These are phyloP conservation scores for Drepanosiphum platanoidis DNA, from an alignment of 2,888 invertebrate species.

Conservation along the genomic window DNA sequence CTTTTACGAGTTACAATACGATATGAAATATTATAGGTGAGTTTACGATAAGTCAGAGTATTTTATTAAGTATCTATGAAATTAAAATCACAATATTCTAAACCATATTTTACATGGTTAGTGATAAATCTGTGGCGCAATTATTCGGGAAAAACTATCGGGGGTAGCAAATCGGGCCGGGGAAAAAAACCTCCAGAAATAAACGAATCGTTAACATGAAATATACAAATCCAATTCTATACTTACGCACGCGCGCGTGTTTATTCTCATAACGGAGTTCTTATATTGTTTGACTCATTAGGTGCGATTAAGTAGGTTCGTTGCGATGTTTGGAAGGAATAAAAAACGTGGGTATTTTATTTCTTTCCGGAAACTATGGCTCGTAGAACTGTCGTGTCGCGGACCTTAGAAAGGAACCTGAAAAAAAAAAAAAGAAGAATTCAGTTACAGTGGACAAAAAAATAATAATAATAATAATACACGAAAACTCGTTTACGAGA, in stretches of 20 bases:
- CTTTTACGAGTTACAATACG: too few relatives aligned
- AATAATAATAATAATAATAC: not conserved
- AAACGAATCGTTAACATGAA: too few relatives aligned
- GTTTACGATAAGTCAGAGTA: too few relatives aligned
- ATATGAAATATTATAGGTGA: too few relatives aligned
- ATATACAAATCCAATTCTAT: not conserved
- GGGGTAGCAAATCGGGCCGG: too few relatives aligned
- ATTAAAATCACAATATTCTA: too few relatives aligned
- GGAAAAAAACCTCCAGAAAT: too few relatives aligned
- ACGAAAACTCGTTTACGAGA: slow-evolving; percentile 3
- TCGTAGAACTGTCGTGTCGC: not conserved
- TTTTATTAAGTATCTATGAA: too few relatives aligned
- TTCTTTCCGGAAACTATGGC: not conserved
- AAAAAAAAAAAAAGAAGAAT: not conserved
- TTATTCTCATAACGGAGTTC: not conserved
- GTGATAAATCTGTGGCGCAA: too few relatives aligned
- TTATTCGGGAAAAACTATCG: too few relatives aligned
- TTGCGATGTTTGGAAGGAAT: not conserved
- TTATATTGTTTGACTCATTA: not conserved
- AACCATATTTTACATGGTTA: too few relatives aligned
- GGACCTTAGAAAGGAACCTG: not conserved
- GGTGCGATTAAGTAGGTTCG: not conserved
- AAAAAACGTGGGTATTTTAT: not conserved
- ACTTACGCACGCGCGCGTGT: not conserved
- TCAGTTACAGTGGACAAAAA: not conserved